A percentile compares a stretch with the other conserved stretches of the same genome.
phyloP scores from a whole-genome alignment of 2,797 vertebrate species.

The Crotalus adamanteus region DNA sequence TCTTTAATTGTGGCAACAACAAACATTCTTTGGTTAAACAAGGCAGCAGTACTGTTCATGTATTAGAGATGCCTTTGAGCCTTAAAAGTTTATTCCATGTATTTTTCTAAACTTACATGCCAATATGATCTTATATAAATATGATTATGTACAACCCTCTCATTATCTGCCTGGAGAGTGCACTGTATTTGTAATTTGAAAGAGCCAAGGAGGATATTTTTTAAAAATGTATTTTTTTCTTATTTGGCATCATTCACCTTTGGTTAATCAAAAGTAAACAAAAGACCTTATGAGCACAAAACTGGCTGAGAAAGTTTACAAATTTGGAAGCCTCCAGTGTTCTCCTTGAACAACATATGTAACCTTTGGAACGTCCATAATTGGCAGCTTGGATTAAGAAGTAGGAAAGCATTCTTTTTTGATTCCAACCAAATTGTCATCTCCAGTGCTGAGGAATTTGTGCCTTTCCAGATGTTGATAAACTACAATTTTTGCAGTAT shows the following conservation, averaged over 20 bases:
- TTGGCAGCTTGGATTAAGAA: not conserved
- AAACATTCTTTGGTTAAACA: not conserved
- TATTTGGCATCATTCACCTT: not conserved
- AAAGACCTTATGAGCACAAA: not conserved
- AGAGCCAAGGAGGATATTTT: not conserved
- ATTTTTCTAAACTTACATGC: not conserved
- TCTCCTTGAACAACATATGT: not conserved
- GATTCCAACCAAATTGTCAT: not conserved
- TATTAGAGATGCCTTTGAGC: not conserved
- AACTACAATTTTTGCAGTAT: not conserved
- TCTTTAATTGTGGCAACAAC: not conserved
- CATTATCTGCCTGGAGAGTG: conserved; percentile 7
- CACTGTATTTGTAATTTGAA: not conserved
- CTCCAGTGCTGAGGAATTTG: not conserved
- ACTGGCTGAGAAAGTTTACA: not conserved
- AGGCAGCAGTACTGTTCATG: not conserved
- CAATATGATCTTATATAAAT: not conserved
- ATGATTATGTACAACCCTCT: not conserved
- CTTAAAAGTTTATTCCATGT: not conserved
- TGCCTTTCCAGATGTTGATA: not conserved
- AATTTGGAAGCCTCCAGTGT: not conserved
- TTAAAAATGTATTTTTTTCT: not conserved
- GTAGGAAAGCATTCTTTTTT: not conserved
- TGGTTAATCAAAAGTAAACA: not conserved
- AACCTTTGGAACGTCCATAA: not conserved